Conservation (phyloP, 2,797 vertebrate species). For the Sebastes minor region DNA sequence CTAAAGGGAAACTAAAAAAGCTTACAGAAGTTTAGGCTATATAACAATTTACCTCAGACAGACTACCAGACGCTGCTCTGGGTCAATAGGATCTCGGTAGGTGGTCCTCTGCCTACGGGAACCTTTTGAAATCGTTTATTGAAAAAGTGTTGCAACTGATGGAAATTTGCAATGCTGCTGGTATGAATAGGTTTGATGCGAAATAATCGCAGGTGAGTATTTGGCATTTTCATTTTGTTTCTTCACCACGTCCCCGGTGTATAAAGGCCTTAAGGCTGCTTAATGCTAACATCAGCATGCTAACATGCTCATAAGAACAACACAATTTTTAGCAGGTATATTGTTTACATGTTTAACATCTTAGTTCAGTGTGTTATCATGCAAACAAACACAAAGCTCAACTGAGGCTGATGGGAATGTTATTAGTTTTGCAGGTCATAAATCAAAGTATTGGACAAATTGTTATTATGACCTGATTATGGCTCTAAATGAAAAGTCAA, state of each 20-base stretch:
- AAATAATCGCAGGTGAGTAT: too few relatives aligned
- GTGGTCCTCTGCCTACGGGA: too few relatives aligned
- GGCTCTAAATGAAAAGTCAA: background rate
- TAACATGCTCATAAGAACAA: background rate
- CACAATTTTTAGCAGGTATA: background rate
- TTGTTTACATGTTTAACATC: background rate
- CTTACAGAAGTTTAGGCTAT: too few relatives aligned
- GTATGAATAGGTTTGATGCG: too few relatives aligned
- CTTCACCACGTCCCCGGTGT: background rate
- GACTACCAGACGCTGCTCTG: too few relatives aligned
- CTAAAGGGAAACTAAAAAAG: too few relatives aligned
- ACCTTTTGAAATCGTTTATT: too few relatives aligned
- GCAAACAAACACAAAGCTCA: background rate
- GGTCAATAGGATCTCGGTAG: too few relatives aligned
- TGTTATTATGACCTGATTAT: background rate
- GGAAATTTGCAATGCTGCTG: too few relatives aligned
- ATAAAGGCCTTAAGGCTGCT: background rate
- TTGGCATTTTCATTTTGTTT: too few relatives aligned
- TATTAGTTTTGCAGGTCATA: background rate
- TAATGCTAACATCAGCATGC: background rate
- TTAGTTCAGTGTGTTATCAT: background rate
- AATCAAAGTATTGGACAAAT: background rate
- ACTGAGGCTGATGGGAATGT: background rate
- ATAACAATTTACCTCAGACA: too few relatives aligned
- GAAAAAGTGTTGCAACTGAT: too few relatives aligned